These are phyloP conservation scores for Amiota mariae DNA, from an alignment of 2,888 invertebrate species.

Conservation along the genomic window DNA sequence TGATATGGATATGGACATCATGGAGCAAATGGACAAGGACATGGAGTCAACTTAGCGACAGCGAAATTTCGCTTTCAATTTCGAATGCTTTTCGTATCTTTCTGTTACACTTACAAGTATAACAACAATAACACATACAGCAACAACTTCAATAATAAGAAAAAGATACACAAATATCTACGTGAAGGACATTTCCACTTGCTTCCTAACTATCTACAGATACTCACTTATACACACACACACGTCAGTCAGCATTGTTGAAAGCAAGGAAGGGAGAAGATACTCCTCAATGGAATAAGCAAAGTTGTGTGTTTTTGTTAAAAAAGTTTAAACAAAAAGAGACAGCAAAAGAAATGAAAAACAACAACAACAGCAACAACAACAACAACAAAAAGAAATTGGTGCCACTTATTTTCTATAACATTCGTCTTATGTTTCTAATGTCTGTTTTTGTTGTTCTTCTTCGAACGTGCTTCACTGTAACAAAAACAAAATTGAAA, in stretches of 20 bases:
- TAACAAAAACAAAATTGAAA: too few species aligned
- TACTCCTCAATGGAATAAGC: constrained; percentile 42
- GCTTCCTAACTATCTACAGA: not conserved
- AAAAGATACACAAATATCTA: constrained; percentile 13
- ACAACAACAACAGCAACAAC: not conserved
- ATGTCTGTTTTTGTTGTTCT: not conserved
- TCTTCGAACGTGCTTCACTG: constrained; percentile 15
- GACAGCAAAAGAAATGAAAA: not conserved
- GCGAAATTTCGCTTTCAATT: constrained; percentile 68
- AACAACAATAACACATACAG: not conserved
- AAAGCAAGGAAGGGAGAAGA: not conserved
- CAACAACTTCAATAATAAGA: constrained; percentile 36
- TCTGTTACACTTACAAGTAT: constrained; percentile 2
- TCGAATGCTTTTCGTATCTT: constrained; percentile 56
- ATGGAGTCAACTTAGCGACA: constrained; percentile 51
- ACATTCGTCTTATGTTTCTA: constrained; percentile 6
- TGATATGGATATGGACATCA: constrained; percentile 23
- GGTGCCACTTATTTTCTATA: not conserved
- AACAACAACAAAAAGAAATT: not conserved
- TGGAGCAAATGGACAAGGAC: constrained; percentile 35
- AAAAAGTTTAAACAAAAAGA: constrained; percentile 4
- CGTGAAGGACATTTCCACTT: too few species aligned
- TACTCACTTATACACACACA: constrained; percentile 35
- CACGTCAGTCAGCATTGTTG: constrained; percentile 7
- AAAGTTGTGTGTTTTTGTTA: constrained; percentile 58